These are phyloP conservation scores for Callyntrura guangdongensis DNA, from an alignment of 2,888 invertebrate species.

Conservation along the genomic window DNA sequence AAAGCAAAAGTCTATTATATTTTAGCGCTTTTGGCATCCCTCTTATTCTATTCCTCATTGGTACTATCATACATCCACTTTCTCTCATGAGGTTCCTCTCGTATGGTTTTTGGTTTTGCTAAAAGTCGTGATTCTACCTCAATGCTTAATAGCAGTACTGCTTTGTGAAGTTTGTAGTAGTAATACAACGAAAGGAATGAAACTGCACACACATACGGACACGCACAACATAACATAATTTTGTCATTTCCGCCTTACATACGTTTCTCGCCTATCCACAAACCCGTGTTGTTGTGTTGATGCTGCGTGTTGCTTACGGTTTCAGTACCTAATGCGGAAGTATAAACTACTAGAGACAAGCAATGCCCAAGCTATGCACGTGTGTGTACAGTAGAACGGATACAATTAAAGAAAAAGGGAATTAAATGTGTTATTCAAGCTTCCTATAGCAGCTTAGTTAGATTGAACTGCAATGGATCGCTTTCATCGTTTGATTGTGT, in stretches of 20 bases:
- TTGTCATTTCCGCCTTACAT: conserved; percentile 9
- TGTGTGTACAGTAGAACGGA: too few species aligned
- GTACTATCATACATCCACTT: conserved; percentile 19
- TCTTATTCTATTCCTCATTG: conserved; percentile 20
- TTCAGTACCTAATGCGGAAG: too few species aligned
- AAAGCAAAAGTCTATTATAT: conserved; percentile 44
- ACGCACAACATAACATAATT: conserved; percentile 4
- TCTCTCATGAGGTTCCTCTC: neutral
- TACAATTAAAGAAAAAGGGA: too few species aligned
- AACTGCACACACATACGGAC: too few species aligned
- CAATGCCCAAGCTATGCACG: too few species aligned
- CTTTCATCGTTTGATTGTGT: too few species aligned
- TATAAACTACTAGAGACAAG: too few species aligned
- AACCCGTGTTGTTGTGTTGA: too few species aligned
- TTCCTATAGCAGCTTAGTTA: too few species aligned
- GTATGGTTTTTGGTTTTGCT: conserved; percentile 16
- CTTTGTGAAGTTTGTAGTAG: neutral
- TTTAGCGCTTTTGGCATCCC: conserved; percentile 38
- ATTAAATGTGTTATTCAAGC: too few species aligned
- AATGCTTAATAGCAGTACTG: conserved; percentile 25
- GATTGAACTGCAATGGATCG: too few species aligned
- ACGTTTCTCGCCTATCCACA: neutral
- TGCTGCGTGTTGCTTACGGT: too few species aligned
- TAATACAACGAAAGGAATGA: neutral
- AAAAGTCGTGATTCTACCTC: conserved; percentile 17